These are phyloP conservation scores for Leptogaster cylindrica DNA, from an alignment of 2,888 invertebrate species.

Conservation along the genomic window DNA sequence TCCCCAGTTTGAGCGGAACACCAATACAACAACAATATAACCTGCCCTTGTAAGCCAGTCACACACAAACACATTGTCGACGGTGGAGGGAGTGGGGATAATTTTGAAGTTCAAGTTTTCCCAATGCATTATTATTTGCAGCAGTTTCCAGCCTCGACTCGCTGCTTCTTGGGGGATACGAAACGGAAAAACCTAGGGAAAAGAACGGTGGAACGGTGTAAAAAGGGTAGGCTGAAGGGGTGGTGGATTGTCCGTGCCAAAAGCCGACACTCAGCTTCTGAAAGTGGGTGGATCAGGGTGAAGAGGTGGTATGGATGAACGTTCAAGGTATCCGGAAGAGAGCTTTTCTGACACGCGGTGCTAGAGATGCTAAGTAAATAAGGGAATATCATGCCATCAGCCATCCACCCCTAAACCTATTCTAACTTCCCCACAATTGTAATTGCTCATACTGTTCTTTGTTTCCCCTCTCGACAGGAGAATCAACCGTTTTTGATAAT, in stretches of 20 bases:
- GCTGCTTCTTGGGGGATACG: neutral
- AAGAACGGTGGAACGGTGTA: no score
- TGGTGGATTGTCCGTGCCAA: neutral
- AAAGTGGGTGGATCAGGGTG: neutral
- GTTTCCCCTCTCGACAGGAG: neutral
- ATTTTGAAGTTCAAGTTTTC: slow-evolving; percentile 43
- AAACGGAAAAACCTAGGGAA: neutral
- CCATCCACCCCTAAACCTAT: neutral
- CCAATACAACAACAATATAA: no score
- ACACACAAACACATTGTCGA: neutral
- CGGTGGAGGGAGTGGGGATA: neutral
- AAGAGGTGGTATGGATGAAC: neutral
- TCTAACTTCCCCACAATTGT: no score
- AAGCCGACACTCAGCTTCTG: neutral
- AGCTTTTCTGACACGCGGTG: slow-evolving; percentile 10
- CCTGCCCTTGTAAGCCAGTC: neutral
- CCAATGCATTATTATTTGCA: slow-evolving; percentile 11
- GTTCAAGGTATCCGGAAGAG: slow-evolving; percentile 33
- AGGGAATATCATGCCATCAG: neutral
- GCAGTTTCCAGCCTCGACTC: neutral
- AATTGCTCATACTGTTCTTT: neutral
- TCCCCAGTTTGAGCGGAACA: slow-evolving; percentile 29
- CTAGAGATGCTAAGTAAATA: neutral
- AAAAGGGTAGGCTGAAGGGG: neutral
- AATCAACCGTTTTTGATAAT: no score